Evolutionary conservation across 2,797 vertebrate genomes (phyloP).

Genomic region (Sylvia borin): DNA sequence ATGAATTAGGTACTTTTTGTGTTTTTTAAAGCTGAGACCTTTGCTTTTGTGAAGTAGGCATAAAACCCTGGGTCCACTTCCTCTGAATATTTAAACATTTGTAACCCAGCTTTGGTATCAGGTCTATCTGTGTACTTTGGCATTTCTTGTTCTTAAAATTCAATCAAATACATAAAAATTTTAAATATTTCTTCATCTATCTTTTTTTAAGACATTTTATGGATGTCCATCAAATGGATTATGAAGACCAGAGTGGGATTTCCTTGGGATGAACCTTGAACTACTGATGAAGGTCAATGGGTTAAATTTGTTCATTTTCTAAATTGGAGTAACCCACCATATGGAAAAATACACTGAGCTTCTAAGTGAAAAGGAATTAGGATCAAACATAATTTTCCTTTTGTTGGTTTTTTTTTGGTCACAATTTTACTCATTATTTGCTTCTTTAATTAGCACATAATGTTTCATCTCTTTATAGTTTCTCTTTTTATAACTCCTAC

Average conservation of each 20-base stretch:
- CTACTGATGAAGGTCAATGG: background rate
- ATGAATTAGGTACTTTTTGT: background rate
- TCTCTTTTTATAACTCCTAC: background rate
- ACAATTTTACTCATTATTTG: background rate
- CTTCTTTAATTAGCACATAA: background rate
- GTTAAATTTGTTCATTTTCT: background rate
- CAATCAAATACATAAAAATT: background rate
- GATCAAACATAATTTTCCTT: background rate
- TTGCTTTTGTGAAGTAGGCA: background rate
- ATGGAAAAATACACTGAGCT: background rate
- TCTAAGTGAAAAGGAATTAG: background rate
- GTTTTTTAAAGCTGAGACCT: background rate
- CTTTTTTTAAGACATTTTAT: background rate
- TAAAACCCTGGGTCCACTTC: background rate
- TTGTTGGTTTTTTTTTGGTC: background rate
- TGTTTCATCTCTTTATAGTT: background rate
- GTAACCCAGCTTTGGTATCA: background rate
- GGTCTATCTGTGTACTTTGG: background rate
- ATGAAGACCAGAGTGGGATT: background rate
- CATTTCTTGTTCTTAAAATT: background rate
- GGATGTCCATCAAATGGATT: background rate
- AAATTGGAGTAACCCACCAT: background rate
- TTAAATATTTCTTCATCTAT: background rate
- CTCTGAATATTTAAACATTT: background rate
- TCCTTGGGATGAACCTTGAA: background rate